Percentiles rank a stretch among this genome's conserved stretches.
These are phyloP conservation scores for Berghia stephanieae DNA, from an alignment of 1,140 invertebrate genomes.

Conservation along the genomic window DNA sequence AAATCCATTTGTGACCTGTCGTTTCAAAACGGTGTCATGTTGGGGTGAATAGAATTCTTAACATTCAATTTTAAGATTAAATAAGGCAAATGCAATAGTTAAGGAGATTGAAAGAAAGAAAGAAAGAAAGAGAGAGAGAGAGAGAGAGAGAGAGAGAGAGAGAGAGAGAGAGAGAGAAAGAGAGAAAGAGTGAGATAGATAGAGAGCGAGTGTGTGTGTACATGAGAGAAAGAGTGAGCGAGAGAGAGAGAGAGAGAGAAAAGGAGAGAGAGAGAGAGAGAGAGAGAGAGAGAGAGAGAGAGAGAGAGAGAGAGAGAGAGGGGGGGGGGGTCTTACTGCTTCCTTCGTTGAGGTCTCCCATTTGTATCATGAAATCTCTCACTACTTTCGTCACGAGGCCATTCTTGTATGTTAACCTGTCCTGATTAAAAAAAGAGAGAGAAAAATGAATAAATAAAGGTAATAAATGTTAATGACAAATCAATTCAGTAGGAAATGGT, in stretches of 20 bases:
- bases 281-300: not conserved
- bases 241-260: not conserved
- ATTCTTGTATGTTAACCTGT: constrained; percentile 12
- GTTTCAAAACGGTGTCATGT: too few species aligned
- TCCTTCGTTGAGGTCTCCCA: too few species aligned
- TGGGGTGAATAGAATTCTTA: too few species aligned
- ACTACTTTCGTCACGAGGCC: not conserved
- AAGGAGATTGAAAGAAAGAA: not conserved
- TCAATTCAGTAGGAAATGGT: too few species aligned
- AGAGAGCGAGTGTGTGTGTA: not conserved
- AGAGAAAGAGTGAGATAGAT: not conserved
- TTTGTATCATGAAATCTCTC: too few species aligned
- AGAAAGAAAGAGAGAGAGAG: not conserved
- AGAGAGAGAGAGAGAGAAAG: constrained; percentile 27
- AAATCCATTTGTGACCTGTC: too few species aligned
- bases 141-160: not conserved
- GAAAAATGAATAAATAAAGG: too few species aligned
- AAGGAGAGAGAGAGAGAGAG: constrained; percentile 12
- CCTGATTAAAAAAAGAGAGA: constrained; percentile 25
- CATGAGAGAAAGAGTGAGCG: not conserved
- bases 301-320: not conserved
- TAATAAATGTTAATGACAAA: too few species aligned
- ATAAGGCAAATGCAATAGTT: not conserved
- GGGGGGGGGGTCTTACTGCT: not conserved
- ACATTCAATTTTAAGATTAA: too few species aligned